Conservation (phyloP, 2,797 vertebrate genomes). For the Urocyon cinereoargenteus region DNA sequence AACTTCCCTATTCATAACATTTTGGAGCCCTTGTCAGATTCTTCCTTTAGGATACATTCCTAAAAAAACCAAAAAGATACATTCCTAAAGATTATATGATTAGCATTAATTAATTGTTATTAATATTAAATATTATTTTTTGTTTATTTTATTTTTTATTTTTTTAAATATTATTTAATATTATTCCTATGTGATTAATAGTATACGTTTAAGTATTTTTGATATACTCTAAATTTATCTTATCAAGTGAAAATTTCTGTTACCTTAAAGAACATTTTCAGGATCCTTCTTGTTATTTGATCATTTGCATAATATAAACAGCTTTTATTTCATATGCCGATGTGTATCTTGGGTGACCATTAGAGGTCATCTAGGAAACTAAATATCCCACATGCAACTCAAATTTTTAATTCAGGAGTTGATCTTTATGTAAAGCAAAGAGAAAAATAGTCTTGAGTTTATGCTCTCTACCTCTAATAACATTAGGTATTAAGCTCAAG, state of each 20-base stretch:
- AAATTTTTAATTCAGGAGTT: slow-evolving; percentile 72
- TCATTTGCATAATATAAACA: slow-evolving; percentile 74
- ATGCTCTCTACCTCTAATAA: slow-evolving; percentile 69
- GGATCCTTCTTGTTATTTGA: slow-evolving; percentile 74
- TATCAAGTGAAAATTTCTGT: slow-evolving; percentile 75
- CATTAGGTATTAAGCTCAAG: slow-evolving; percentile 78
- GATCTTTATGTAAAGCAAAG: slow-evolving; percentile 78
- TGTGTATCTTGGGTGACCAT: slow-evolving; percentile 67
- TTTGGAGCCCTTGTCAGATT: slow-evolving; percentile 44
- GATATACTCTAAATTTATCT: not conserved
- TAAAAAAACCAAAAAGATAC: not conserved
- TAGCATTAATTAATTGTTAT: no score
- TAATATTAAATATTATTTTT: no score
- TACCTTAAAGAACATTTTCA: slow-evolving; percentile 70
- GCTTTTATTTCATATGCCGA: slow-evolving; percentile 61
- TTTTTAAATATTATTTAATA: no score
- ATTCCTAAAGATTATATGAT: no score
- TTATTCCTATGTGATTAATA: not conserved
- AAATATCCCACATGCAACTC: slow-evolving; percentile 74
- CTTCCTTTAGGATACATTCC: not conserved
- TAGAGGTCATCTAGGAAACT: slow-evolving; percentile 71
- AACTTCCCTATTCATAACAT: not conserved
- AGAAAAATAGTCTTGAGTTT: slow-evolving; percentile 76
- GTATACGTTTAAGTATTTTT: not conserved
- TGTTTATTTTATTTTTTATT: no score